Evolutionary conservation across 2,888 invertebrate species (phyloP).

Genomic region (Orchesellides sinensis): DNA sequence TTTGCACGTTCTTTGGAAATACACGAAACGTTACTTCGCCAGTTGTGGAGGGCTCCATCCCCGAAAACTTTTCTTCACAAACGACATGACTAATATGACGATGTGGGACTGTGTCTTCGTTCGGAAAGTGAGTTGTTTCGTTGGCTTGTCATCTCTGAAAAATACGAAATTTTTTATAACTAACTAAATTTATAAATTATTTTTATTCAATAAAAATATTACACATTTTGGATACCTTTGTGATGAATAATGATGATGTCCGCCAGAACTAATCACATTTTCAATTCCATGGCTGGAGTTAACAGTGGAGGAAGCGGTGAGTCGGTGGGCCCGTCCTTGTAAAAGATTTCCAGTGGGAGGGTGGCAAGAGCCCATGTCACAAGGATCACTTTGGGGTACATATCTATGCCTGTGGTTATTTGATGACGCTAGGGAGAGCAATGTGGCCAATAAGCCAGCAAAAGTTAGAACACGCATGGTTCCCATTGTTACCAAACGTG

Average conservation of each 20-base stretch:
- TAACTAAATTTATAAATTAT: no score
- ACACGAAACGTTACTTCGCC: constrained; percentile 98
- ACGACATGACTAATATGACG: constrained; percentile 93
- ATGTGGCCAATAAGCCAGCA: no score
- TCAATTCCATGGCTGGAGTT: no score
- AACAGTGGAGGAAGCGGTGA: constrained; percentile 92
- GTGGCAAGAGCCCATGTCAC: constrained; percentile 97
- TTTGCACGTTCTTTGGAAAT: constrained; percentile 88
- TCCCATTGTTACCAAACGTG: no score
- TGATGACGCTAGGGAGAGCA: no score
- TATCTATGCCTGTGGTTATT: no score
- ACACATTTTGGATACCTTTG: no score
- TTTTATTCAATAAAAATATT: no score
- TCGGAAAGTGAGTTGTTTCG: constrained; percentile 93
- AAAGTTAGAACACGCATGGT: no score
- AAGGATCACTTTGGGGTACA: constrained; percentile 82
- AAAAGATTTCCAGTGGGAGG: constrained; percentile 99
- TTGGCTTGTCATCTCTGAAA: constrained; percentile 98
- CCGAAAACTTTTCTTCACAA: constrained; percentile 96
- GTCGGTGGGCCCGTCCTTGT: constrained; percentile 93
- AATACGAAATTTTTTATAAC: constrained; percentile 97
- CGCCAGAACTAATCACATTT: no score
- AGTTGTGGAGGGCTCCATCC: constrained; percentile 94
- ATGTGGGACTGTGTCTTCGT: constrained; percentile 84
- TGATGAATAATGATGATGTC: no score